Evolutionary conservation across 2,888 invertebrate genomes (phyloP).

Genomic region (Anoncus sp.): DNA sequence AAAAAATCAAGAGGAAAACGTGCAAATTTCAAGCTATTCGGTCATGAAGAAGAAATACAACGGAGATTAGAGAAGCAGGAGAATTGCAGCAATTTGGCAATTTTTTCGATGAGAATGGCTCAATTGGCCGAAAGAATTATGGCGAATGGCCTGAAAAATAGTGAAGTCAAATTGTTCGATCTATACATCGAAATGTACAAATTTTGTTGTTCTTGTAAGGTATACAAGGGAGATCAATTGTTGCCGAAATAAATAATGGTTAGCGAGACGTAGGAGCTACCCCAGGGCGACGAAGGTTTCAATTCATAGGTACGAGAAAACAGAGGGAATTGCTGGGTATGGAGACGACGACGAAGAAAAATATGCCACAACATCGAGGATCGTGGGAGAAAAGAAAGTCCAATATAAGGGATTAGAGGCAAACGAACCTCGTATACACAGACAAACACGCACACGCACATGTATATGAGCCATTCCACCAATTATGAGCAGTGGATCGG

Average conservation of each 20-base stretch:
- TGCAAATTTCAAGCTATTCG: too few relatives aligned
- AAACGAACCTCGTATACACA: constrained; percentile 16
- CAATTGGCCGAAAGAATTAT: too few relatives aligned
- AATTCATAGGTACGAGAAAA: constrained; percentile 40
- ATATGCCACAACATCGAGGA: constrained; percentile 39
- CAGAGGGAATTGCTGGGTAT: constrained; percentile 38
- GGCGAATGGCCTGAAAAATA: too few relatives aligned
- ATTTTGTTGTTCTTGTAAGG: too few relatives aligned
- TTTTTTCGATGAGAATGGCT: too few relatives aligned
- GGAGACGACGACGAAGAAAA: constrained; percentile 20
- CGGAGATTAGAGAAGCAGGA: too few relatives aligned
- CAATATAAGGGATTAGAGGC: neutral
- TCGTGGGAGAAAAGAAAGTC: constrained; percentile 31
- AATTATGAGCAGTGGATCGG: too few relatives aligned
- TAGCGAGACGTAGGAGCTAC: neutral
- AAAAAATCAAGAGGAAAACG: too few relatives aligned
- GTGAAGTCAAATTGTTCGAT: too few relatives aligned
- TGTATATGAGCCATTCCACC: constrained; percentile 6
- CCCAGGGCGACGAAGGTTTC: constrained; percentile 38
- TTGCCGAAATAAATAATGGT: constrained; percentile 25
- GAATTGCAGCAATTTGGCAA: too few relatives aligned
- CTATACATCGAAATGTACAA: too few relatives aligned
- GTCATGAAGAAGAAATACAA: too few relatives aligned
- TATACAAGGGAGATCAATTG: constrained; percentile 6
- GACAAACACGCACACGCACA: neutral